These are phyloP conservation scores for Cossypha caffra DNA, from an alignment of 2,797 vertebrate species.

Conservation along the genomic window DNA sequence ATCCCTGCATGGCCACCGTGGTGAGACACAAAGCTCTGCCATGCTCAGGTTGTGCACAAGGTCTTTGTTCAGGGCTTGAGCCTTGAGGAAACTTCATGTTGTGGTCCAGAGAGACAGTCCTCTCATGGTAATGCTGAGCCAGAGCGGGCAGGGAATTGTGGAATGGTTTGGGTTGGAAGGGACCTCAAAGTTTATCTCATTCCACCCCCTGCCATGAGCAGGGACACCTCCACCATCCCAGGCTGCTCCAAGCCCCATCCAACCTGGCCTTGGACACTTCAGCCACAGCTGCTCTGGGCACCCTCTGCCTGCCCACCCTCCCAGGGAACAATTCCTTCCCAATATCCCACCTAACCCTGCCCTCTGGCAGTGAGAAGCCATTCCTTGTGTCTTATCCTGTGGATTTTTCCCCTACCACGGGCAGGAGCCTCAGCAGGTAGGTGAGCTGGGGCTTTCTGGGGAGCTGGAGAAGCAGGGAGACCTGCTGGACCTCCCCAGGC, in stretches of 20 bases:
- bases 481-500: not conserved
- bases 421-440: not conserved
- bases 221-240: rapidly evolving
- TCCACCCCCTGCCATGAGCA: not conserved
- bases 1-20: not conserved
- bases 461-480: not conserved
- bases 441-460: not conserved
- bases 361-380: not conserved
- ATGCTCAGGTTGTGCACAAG: not conserved
- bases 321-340: not conserved
- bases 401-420: not conserved
- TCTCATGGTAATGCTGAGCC: not conserved
- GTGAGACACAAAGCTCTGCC: not conserved
- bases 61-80: not conserved
- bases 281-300: not conserved
- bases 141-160: rapidly evolving
- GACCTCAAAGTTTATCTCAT: not conserved
- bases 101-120: not conserved
- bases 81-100: not conserved
- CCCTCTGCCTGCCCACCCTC: not conserved
- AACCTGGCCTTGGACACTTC: not conserved
- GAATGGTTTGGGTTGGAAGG: not conserved
- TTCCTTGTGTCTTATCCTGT: not conserved
- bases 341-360: rapidly evolving
- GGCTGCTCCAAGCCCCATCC: not conserved